Percentiles rank a stretch among this genome's conserved stretches.
Evolutionary conservation across 1,140 invertebrate genomes (phyloP).

Genomic region (Diabrotica virgifera): DNA sequence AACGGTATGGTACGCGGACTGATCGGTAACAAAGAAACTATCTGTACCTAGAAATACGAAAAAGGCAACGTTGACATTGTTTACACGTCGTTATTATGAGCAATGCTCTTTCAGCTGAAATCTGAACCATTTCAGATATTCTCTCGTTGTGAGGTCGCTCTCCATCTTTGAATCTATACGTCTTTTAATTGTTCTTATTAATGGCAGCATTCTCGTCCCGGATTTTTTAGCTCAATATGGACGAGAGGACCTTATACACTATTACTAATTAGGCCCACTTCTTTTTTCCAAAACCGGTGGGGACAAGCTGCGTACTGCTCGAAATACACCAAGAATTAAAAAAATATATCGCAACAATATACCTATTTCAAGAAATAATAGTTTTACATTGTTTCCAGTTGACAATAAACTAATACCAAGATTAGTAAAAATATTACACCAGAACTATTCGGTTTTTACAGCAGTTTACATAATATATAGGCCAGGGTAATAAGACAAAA

Average conservation of each 20-base stretch:
- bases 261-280: constrained; percentile 28
- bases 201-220: constrained; percentile 34
- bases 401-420: no score
- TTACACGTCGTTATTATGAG: constrained; percentile 43
- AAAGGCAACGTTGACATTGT: constrained; percentile 42
- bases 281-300: constrained; percentile 18
- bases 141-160: constrained; percentile 39
- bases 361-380: no score
- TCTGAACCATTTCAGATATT: constrained; percentile 46
- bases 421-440: no score
- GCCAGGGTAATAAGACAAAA: no score
- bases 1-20: constrained; percentile 43
- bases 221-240: constrained; percentile 37
- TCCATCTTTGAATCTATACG: constrained; percentile 39
- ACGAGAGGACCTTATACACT: constrained; percentile 14
- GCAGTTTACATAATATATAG: no score
- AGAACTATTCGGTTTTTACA: no score
- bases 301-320: no score
- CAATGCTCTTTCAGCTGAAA: constrained; percentile 40
- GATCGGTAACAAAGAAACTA: constrained; percentile 41
- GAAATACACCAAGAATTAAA: no score
- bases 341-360: no score
- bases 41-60: constrained; percentile 46
- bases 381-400: no score
- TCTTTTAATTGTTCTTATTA: constrained; percentile 41